These are phyloP conservation scores for Arenaria interpres DNA, from an alignment of 2,113 vertebrate species.

Conservation along the genomic window DNA sequence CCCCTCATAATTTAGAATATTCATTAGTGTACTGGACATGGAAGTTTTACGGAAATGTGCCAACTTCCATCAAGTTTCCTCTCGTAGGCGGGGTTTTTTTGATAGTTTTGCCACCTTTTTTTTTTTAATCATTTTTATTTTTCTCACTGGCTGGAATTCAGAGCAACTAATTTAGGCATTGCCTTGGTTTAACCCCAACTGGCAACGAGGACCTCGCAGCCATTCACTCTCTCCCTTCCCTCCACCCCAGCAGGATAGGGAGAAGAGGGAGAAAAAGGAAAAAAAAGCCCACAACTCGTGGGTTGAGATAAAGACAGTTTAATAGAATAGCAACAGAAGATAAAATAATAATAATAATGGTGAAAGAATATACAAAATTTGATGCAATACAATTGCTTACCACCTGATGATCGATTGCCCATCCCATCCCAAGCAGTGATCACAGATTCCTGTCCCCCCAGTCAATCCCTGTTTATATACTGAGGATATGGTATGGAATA, in stretches of 20 bases:
- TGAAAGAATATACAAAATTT: not conserved
- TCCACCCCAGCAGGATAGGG: not conserved
- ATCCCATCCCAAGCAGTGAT: not conserved
- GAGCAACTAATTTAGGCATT: not conserved
- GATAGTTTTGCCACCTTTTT: not conserved
- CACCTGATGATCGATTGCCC: not conserved
- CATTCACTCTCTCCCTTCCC: not conserved
- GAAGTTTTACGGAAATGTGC: not conserved
- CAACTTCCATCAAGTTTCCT: not conserved
- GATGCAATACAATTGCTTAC: not conserved
- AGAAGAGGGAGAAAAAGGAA: not conserved
- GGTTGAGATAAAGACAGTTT: not conserved
- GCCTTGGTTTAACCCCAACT: not conserved
- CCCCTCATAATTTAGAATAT: not conserved
- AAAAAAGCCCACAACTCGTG: not conserved
- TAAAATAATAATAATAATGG: not conserved
- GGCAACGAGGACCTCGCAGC: not conserved
- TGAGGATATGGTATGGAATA: not conserved
- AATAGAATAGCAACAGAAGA: not conserved
- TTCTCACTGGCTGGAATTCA: not conserved
- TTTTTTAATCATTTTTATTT: not conserved
- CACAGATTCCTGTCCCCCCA: not conserved
- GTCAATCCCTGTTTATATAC: not conserved
- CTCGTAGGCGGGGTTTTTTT: accelerated
- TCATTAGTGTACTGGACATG: not conserved